Evolutionary conservation across 2,888 invertebrate genomes (phyloP).

Genomic region (Lasioglossum zephyrum): DNA sequence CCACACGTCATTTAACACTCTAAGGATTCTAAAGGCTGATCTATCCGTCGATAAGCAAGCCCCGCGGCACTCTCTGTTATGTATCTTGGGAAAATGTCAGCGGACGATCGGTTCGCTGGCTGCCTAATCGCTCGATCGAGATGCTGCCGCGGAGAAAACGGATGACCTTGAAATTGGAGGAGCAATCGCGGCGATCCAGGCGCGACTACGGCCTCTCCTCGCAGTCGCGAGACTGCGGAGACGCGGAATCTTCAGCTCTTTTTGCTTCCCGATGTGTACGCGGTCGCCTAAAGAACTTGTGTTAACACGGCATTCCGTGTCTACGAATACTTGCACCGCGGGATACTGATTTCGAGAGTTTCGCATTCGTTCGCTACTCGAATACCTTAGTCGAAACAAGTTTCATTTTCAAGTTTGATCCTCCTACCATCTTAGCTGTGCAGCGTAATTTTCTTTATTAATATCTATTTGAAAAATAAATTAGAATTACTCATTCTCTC

Average conservation of each 20-base stretch:
- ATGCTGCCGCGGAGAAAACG: constrained; percentile 27
- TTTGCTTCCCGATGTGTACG: background rate
- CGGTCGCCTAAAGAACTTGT: background rate
- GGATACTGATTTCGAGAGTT: background rate
- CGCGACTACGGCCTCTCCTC: background rate
- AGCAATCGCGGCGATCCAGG: constrained; percentile 2
- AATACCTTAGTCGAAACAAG: too few relatives aligned
- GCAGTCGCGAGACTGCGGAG: background rate
- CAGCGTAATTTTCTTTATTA: too few relatives aligned
- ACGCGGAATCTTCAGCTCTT: background rate
- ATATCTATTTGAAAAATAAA: too few relatives aligned
- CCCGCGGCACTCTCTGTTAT: constrained; percentile 42
- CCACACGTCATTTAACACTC: constrained; percentile 68
- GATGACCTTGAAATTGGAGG: constrained; percentile 51
- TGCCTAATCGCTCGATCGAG: constrained; percentile 48
- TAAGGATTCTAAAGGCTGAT: constrained; percentile 58
- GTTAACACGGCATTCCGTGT: background rate
- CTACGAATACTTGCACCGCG: background rate
- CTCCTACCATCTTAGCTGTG: too few relatives aligned
- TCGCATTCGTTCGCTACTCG: too few relatives aligned
- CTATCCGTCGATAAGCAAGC: constrained; percentile 52
- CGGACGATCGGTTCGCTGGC: constrained; percentile 41
- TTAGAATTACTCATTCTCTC: too few relatives aligned
- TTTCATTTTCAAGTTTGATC: too few relatives aligned
- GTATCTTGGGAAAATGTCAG: constrained; percentile 47